These are phyloP conservation scores for Monarcha castaneiventris DNA, from an alignment of 2,113 vertebrate genomes.

Conservation along the genomic window DNA sequence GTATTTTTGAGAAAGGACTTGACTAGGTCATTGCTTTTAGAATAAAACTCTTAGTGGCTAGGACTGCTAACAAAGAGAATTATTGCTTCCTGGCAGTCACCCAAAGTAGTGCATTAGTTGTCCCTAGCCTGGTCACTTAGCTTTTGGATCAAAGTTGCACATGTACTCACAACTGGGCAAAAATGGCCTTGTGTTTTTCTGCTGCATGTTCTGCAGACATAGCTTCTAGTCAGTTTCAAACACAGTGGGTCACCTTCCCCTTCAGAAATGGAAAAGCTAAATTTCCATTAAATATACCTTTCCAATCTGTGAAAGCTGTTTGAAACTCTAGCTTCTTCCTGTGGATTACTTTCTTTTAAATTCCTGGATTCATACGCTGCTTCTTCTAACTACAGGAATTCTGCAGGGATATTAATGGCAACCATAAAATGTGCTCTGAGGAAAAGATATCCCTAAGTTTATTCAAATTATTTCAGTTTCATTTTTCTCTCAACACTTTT, in stretches of 20 bases:
- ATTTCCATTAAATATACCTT: background rate
- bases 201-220: background rate
- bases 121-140: background rate
- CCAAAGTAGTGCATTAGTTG: background rate
- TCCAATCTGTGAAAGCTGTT: background rate
- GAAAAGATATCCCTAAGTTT: background rate
- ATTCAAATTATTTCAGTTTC: background rate
- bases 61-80: background rate
- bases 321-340: background rate
- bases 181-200: background rate
- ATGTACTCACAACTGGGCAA: background rate
- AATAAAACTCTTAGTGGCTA: background rate
- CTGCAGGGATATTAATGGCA: background rate
- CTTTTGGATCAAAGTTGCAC: background rate
- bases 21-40: background rate
- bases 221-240: background rate
- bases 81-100: background rate
- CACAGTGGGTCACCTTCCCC: background rate
- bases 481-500: background rate
- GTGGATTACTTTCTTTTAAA: background rate
- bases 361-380: background rate
- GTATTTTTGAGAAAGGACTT: background rate
- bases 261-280: background rate
- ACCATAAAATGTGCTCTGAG: background rate
- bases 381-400: background rate